Evolutionary conservation across 2,113 vertebrate genomes (phyloP), one percentile per base, ranked within the genome.

Genomic region (Spea multiplicata): DNA sequence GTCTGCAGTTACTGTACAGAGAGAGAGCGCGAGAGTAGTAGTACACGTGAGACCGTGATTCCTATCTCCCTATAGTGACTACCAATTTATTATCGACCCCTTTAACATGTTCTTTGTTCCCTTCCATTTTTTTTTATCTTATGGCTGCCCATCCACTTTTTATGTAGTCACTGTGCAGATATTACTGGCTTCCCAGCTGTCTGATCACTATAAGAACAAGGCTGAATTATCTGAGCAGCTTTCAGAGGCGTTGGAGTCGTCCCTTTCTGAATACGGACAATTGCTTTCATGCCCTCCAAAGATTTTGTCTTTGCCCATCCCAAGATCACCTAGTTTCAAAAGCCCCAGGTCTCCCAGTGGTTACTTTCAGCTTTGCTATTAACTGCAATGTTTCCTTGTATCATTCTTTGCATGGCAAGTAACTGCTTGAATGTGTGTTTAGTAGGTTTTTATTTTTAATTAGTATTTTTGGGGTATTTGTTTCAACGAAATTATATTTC

Each of bases 281-380:
- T 86, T 85, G 49, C 88, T 83, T 76, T 46, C 88, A 64, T 76
- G 83, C 71, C 78, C 84, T 84, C 87, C 84, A 84, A 89, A 84
- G 88, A 84, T 76, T 75, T 87, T 85, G 10, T 89, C 84, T 76
- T 84, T 91, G 73, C 74, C 84, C 71, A 81, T 90, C 78, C 84
- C 92, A 73, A 89, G 92, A 81, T 90, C 90, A 73, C 89, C 91
- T 84, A 92, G 89, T 86, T 94, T 93, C 86, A 87, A 89, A 84
- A 88, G 90, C 84, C 88, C 93, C 91, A 83, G 92, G 92, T 93
- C 92, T 81, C 90, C 90, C 74, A 91, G 91, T 90, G 88, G 90
- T 81, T 92, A 91, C 81, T 95, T 95, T 85, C 93, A 90, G 86
- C 89, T 89, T 84, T 90, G 80, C 85, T 88, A 85, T 57, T 88